Conservation (phyloP, 2,113 vertebrate species). For the Prunella himalayana region DNA sequence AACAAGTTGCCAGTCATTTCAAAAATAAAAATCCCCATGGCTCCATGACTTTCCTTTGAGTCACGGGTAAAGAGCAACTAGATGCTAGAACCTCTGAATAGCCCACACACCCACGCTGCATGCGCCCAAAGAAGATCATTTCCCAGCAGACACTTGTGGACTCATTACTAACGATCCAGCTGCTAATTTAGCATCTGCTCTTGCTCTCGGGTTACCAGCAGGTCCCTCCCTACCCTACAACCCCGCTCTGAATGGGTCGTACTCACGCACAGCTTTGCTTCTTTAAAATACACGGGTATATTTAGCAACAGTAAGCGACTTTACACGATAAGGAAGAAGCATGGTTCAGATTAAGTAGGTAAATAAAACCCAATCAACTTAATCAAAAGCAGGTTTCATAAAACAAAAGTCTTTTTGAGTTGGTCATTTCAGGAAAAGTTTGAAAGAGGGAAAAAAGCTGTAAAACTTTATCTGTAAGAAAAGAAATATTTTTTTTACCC, state of each 20-base stretch:
- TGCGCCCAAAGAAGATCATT: neutral
- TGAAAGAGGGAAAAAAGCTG: neutral
- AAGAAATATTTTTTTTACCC: neutral
- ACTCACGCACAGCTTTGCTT: constrained; percentile 8
- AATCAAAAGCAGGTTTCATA: neutral
- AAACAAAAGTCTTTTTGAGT: neutral
- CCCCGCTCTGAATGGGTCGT: neutral
- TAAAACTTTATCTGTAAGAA: neutral
- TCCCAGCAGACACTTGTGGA: constrained; percentile 45
- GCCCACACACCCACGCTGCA: constrained; percentile 18
- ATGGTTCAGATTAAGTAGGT: neutral
- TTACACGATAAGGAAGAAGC: neutral
- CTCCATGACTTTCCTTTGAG: neutral
- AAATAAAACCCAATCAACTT: neutral
- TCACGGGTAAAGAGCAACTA: neutral
- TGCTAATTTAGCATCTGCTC: constrained; percentile 69
- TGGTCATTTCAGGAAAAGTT: neutral
- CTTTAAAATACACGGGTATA: constrained; percentile 38
- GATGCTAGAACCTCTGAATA: constrained; percentile 16
- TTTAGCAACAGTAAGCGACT: constrained; percentile 14
- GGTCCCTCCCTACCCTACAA: constrained; percentile 33
- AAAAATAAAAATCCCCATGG: neutral
- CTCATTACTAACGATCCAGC: constrained; percentile 50
- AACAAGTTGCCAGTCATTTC: neutral
- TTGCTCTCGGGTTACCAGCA: constrained; percentile 66